Evolutionary conservation across 2,113 vertebrate genomes (phyloP).

Genomic region (Tychaedon coryphoeus): DNA sequence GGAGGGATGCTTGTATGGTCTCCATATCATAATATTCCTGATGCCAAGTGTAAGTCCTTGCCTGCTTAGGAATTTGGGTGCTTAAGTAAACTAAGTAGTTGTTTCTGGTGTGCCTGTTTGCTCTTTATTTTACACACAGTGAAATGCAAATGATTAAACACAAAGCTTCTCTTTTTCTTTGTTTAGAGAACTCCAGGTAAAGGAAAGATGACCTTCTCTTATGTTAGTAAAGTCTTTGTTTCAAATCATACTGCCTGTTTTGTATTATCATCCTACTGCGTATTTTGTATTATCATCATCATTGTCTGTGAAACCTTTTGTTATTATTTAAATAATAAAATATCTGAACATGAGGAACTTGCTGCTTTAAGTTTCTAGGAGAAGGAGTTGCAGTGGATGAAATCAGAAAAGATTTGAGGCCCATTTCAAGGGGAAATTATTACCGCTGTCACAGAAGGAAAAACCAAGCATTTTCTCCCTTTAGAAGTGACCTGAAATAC

Average conservation of each 20-base stretch:
- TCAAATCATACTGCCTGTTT: neutral
- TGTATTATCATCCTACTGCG: neutral
- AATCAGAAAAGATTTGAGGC: neutral
- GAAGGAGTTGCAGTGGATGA: neutral
- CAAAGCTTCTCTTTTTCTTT: neutral
- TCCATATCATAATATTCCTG: conserved; percentile 87
- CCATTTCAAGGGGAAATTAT: neutral
- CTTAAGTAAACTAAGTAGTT: neutral
- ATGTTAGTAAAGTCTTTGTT: neutral
- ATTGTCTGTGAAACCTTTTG: neutral
- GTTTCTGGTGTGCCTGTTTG: neutral
- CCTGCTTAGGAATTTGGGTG: neutral
- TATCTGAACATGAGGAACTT: neutral
- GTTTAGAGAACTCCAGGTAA: neutral
- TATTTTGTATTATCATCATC: neutral
- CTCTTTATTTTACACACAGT: neutral
- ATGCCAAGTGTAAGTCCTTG: conserved; percentile 87
- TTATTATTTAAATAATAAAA: neutral
- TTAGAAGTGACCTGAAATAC: neutral
- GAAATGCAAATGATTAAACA: neutral
- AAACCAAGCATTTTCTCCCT: neutral
- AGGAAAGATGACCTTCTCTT: neutral
- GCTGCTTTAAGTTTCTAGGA: neutral
- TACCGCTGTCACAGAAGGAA: neutral
- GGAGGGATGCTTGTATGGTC: conserved; percentile 98